Evolutionary conservation across 2,113 vertebrate genomes (phyloP), one percentile per base, ranked within the genome.

Genomic region (Chinchilla lanigera): DNA sequence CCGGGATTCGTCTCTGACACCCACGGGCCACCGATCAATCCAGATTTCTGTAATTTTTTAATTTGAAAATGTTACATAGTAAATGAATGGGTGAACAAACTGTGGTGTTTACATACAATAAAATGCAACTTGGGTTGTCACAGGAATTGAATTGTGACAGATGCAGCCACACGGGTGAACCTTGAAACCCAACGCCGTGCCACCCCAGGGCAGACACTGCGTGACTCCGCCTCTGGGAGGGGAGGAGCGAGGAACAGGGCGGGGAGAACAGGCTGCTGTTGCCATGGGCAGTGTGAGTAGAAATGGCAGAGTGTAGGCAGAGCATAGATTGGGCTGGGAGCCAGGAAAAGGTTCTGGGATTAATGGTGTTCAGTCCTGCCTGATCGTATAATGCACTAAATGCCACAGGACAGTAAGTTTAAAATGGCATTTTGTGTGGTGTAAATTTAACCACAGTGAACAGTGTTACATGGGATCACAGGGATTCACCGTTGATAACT

Each of bases 251-350:
- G 71, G 22, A 22, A 26, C 33, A 35, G 69, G n/a, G 0, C 7
- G 35, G 35, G 17, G 65, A n/a, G 10, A 30, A 69, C 24, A 38
- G 71, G 38, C 4, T 19, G 22, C n/a, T 3, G 9, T 28, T 14
- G 26, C 47, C 4, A 20, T 30, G 16, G 8, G 20, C 2, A 65
- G 1, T 24, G 41, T 60, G 47, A 86, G 50, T 28, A 11, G 26
- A 12, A 12, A 11, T 5, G 1, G 3, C 20, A 14, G 11, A 22
- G 5, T 8, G 38, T 50, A 24, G 50, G 44, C 5, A 0, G 5
- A 28, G 10, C 4, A 7, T 5, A 71, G 54, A 63, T 50, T 75
- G n/a, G 41, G 1, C 16, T 30, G 54, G 56, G 13, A 47, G 63
- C 1, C 56, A 35, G n/a, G 14, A 84, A 89, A 47, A 26, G 4